Evolutionary conservation across 2,888 invertebrate genomes (phyloP), one percentile per base, ranked within the genome.

Genomic region (Trissonchulus sp.): DNA sequence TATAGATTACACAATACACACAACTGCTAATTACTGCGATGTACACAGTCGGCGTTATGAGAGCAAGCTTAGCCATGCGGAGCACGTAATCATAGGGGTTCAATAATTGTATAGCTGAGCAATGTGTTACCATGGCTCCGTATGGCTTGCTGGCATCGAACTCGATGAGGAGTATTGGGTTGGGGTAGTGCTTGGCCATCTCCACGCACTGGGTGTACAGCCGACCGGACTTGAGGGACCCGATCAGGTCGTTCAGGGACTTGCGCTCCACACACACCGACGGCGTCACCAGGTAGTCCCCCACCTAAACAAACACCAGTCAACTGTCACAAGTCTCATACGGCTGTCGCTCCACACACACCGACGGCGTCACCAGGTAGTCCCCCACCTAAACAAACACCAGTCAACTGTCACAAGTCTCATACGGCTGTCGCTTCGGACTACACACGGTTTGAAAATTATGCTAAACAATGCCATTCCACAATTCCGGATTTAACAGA

Each of bases 191-290:
- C 34, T 63, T 3, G n/a, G 18, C 30, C 77, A 78, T 77, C n/a
- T 62, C 74, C 28, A 23, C 23, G 33, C 80, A 83, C 86, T 99
- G 99, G 83, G 93, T 93, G 86, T 94, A 97, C 36, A 99, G 88
- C 28, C 99, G 90, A 0, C 99, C 99, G 65, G 92, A 93, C 85
- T 94, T 93, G 37, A 99, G 87, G 0, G 98, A 98, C 2, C 95
- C 94, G 81, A 97, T 94, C 79, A 99, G 88, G 88, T 99, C 98
- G 2, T 93, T 94, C 78, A 98, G 79, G 1, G 82, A 81, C 80
- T 99, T 99, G 73, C 99, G 89, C 86, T 99, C 99, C 30, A 99
- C 92, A 83, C 98, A 97, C 79, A 97, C 92, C 33, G 96, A 94
- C 0, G 96, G 94, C 0, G 97, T 94, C 28, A 99, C 87, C 83